Base-by-base conservation (phyloP, 2,888 invertebrate species). In the Chalcosyrphus nemorum region DNA sequence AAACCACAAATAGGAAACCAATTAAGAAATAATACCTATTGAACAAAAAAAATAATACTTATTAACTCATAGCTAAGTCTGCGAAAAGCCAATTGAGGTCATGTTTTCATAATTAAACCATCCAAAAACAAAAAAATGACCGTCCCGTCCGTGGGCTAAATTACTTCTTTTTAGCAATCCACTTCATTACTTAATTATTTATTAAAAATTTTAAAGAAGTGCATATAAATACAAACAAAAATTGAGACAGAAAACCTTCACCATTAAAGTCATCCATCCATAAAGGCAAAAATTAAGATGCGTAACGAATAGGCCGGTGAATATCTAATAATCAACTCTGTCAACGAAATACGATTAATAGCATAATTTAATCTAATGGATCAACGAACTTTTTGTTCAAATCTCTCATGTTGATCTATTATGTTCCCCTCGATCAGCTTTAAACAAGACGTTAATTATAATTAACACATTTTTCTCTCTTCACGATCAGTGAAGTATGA, bases 381-480 rank as follows among this genome's bases (percentile, higher is more conserved):
- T 65, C 74, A 74, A 74, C 19, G 74, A 74, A 63, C 74, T 54
- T 17, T 9, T 45, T n/a, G n/a, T n/a, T 21, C 41, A 32, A 29
- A 43, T 50, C 35, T 50, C 35, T 45, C 17, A 29, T 15, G 17
- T 43, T 38, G 35, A 43, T 54, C 45, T 21, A 63, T 63, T 32
- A 54, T 63, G 43, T 74, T 63, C 54, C 17, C n/a, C n/a, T n/a
- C 74, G 41, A 54, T 29, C 43, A 24, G 35, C 24, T 45, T n/a
- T 27, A 35, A 76, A 76, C 66, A 57, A 41, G 66, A 52, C 32
- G 57, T 52, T 57, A 68, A 76, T 71, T 56, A 71, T 68, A 63
- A 78, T 71, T 71, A 72, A 32, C 57, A 32, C 66, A 47, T n/a
- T 47, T 57, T 32, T 38, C 3, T 19, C 19, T 13, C n/a, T 11